phyloP scores from a whole-genome alignment of 2,797 vertebrate species.

The Trichosurus vulpecula region DNA sequence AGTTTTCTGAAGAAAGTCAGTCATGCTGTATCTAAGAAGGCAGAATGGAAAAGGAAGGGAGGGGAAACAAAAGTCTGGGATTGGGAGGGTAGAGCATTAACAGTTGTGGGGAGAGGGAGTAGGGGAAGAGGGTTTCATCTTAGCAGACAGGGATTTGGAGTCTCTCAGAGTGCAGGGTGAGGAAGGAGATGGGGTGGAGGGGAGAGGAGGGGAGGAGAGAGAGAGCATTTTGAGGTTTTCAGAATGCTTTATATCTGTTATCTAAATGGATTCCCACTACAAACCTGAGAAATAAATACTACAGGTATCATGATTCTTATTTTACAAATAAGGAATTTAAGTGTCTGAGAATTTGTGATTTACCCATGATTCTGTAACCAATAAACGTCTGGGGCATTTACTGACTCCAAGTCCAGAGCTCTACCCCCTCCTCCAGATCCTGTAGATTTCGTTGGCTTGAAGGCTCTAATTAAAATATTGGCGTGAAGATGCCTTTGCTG shows the following conservation, averaged over 20 bases:
- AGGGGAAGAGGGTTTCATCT: too few relatives aligned
- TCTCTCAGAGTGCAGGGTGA: not conserved
- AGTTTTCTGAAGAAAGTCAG: not conserved
- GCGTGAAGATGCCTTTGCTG: not conserved
- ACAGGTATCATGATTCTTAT: not conserved
- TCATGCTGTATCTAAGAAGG: not conserved
- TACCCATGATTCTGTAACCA: not conserved
- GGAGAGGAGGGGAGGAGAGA: not conserved
- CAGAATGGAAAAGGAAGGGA: not conserved
- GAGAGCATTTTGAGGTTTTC: not conserved
- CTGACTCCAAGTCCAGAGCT: not conserved
- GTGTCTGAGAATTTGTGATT: not conserved
- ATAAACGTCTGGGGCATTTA: not conserved
- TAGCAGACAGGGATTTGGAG: too few relatives aligned
- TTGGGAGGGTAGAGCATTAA: not conserved
- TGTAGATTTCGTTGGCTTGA: not conserved
- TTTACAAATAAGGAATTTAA: not conserved
- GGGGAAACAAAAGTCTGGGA: not conserved
- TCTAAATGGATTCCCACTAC: not conserved
- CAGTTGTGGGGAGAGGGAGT: too few relatives aligned
- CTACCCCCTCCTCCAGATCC: too few relatives aligned
- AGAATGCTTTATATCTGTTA: not conserved
- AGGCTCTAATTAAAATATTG: too few relatives aligned
- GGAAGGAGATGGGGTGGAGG: too few relatives aligned
- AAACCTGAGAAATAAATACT: not conserved